Evolutionary conservation across 1,140 invertebrate species (phyloP).

Genomic region (Pseudomyrmex pallidus): DNA sequence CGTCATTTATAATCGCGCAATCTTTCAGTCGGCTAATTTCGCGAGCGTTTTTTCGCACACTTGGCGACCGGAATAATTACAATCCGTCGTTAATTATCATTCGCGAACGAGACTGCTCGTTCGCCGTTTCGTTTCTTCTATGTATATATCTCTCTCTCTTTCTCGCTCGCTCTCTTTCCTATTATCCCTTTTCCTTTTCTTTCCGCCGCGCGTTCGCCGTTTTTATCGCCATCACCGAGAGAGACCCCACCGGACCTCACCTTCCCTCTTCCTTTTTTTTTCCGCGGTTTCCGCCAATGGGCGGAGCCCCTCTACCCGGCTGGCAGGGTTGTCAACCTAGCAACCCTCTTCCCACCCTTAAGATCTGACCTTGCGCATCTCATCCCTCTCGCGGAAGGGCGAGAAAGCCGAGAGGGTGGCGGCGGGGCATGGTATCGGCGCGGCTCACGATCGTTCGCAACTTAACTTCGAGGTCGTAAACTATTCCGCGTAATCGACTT

Average conservation of each 20-base stretch:
- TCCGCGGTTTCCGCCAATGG: conserved; percentile 75
- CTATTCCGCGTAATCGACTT: conserved; percentile 68
- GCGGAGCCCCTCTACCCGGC: conserved; percentile 75
- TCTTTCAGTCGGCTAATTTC: conserved; percentile 44
- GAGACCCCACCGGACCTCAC: conserved; percentile 59
- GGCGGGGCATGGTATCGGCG: conserved; percentile 37
- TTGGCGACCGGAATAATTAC: conserved; percentile 66
- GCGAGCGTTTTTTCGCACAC: conserved; percentile 32
- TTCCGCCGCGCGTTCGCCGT: conserved; percentile 58
- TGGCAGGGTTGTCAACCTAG: conserved; percentile 76
- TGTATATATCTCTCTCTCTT: neutral
- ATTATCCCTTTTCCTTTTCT: conserved; percentile 48
- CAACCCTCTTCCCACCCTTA: conserved; percentile 78
- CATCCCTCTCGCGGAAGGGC: conserved; percentile 67
- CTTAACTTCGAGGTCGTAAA: conserved; percentile 69
- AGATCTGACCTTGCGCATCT: conserved; percentile 76
- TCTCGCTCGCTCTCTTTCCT: conserved; percentile 20
- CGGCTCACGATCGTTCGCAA: conserved; percentile 52
- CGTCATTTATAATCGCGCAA: conserved; percentile 52
- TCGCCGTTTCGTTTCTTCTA: neutral
- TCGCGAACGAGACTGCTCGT: conserved; percentile 61
- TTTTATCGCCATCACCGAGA: conserved; percentile 76
- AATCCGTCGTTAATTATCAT: conserved; percentile 78
- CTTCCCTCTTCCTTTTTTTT: conserved; percentile 69
- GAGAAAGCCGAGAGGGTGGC: conserved; percentile 56